Conservation (phyloP, 2,113 vertebrate genomes). For the Alectura lathami region DNA sequence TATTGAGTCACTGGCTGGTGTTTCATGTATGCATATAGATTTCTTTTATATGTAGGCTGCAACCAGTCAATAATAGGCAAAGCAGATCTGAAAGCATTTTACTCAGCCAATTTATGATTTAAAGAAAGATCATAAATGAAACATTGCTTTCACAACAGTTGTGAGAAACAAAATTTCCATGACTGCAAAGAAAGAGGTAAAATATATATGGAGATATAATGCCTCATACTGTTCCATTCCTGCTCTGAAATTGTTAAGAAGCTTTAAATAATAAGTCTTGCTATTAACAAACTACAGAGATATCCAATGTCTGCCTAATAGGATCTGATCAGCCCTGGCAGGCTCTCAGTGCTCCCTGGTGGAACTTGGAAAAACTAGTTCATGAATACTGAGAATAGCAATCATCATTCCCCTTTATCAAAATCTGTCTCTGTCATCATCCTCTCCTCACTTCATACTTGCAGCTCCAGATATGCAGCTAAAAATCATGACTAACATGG, state of each 20-base stretch:
- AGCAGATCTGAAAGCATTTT: neutral
- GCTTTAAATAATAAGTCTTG: neutral
- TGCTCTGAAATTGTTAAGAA: neutral
- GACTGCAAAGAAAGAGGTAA: neutral
- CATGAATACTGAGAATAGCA: neutral
- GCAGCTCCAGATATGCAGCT: neutral
- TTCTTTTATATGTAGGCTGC: neutral
- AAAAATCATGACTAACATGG: neutral
- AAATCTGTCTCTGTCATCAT: neutral
- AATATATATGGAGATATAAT: neutral
- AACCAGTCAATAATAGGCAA: neutral
- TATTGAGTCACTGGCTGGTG: neutral
- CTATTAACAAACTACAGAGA: neutral
- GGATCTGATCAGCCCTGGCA: neutral
- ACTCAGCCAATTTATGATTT: neutral
- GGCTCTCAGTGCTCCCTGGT: neutral
- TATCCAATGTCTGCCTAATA: neutral
- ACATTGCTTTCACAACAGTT: neutral
- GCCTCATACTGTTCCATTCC: neutral
- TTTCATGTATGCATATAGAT: neutral
- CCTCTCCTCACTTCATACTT: neutral
- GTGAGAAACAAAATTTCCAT: neutral
- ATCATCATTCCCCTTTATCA: neutral
- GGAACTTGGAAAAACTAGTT: slow-evolving; percentile 23
- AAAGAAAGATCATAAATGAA: neutral